Conservation (phyloP, 2,888 invertebrate genomes). For the Pandemis corylana region DNA sequence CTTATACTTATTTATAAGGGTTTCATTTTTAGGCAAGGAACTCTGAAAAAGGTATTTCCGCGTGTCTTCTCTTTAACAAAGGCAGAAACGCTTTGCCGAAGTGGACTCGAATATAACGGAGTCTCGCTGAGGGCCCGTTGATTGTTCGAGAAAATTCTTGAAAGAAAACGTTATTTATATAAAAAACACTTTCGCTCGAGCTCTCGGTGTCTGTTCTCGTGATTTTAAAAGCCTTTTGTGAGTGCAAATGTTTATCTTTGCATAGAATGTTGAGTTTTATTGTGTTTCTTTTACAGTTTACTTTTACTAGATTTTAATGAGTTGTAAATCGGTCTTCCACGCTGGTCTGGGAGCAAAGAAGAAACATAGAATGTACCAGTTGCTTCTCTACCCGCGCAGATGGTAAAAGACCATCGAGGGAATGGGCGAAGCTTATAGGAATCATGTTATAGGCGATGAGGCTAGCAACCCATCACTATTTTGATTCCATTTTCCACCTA, state of each 20-base stretch:
- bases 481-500: no score
- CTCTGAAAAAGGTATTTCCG: neutral
- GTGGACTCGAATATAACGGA: conserved; percentile 12
- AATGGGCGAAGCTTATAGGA: no score
- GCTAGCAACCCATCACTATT: no score
- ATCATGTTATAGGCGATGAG: no score
- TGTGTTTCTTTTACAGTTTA: neutral
- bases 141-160: conserved; percentile 2
- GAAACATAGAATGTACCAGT: no score
- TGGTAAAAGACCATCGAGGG: no score
- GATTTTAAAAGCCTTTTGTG: conserved; percentile 10
- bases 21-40: no score
- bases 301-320: no score
- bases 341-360: no score
- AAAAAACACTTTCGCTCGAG: conserved; percentile 4
- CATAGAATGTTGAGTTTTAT: neutral
- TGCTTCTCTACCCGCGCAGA: no score
- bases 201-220: neutral
- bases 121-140: neutral
- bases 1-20: no score
- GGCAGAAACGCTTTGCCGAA: conserved; percentile 6
- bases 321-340: no score
- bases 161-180: conserved; percentile 19
- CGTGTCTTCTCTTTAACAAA: neutral
- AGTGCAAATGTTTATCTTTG: neutral